Percentiles rank a stretch among this genome's conserved stretches.
These are phyloP conservation scores for Dallia pectoralis DNA, from an alignment of 2,797 vertebrate species.

Conservation along the genomic window DNA sequence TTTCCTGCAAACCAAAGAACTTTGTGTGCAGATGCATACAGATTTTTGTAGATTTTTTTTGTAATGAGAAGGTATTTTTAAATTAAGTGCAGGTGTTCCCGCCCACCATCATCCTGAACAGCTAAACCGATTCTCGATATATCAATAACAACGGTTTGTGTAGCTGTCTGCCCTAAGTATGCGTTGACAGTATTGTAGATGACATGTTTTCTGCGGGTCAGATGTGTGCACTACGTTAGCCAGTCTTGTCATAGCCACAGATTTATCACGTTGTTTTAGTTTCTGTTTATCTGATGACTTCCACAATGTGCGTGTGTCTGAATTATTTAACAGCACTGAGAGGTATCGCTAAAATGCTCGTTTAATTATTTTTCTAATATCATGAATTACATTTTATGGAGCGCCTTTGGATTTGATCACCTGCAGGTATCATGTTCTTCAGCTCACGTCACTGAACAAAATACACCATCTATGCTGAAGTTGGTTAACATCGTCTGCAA, in stretches of 20 bases:
- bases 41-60: too few relatives aligned
- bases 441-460: too few relatives aligned
- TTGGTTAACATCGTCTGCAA: too few relatives aligned
- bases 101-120: not conserved
- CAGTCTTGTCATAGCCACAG: not conserved
- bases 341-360: conserved; percentile 2
- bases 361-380: not conserved
- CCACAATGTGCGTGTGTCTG: not conserved
- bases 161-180: not conserved
- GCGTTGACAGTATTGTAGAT: conserved; percentile 3
- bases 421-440: too few relatives aligned
- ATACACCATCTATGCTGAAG: too few relatives aligned
- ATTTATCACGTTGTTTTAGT: not conserved
- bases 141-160: not conserved
- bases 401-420: too few relatives aligned
- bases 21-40: too few relatives aligned
- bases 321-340: not conserved
- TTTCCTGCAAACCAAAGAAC: too few relatives aligned
- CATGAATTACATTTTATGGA: too few relatives aligned
- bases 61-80: too few relatives aligned
- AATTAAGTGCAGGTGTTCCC: too few relatives aligned
- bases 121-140: not conserved
- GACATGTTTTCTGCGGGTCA: not conserved
- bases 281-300: not conserved
- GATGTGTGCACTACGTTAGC: not conserved